A percentile compares a stretch with the other conserved stretches of the same genome.
Evolutionary conservation across 2,888 invertebrate species (phyloP).

Genomic region (Phragmatobia fuliginosa): DNA sequence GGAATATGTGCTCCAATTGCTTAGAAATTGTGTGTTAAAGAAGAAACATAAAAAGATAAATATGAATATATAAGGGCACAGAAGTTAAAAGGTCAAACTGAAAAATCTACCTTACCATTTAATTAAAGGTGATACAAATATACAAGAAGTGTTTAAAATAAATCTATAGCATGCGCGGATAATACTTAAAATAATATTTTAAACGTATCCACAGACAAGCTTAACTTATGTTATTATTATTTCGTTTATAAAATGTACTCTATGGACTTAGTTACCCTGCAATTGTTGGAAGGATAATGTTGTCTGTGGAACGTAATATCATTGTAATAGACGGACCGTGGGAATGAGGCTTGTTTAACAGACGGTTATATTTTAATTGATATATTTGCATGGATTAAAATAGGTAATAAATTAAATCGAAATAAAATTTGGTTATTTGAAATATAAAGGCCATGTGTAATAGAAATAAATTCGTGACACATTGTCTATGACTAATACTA

Average conservation of each 20-base stretch:
- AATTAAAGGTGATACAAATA: background rate
- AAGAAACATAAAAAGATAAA: too few relatives aligned
- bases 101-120: background rate
- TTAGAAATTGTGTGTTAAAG: too few relatives aligned
- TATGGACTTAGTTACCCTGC: slow-evolving; percentile 69
- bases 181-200: slow-evolving; percentile 28
- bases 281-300: slow-evolving; percentile 58
- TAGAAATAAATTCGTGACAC: background rate
- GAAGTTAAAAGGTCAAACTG: background rate
- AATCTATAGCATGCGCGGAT: slow-evolving; percentile 11
- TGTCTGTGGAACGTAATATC: slow-evolving; percentile 60
- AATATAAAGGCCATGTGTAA: background rate
- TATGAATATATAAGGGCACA: too few relatives aligned
- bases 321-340: slow-evolving; percentile 42
- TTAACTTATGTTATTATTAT: slow-evolving; percentile 55
- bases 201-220: slow-evolving; percentile 64
- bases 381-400: background rate
- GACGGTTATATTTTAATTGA: background rate
- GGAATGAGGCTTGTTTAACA: slow-evolving; percentile 1
- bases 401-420: background rate
- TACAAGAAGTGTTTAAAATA: slow-evolving; percentile 5
- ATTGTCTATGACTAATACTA: background rate
- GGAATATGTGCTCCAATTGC: background rate
- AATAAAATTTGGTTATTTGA: background rate
- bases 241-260: slow-evolving; percentile 62